Base-by-base conservation (phyloP, 1,140 invertebrate species). In the Drosophila subobscura region DNA sequence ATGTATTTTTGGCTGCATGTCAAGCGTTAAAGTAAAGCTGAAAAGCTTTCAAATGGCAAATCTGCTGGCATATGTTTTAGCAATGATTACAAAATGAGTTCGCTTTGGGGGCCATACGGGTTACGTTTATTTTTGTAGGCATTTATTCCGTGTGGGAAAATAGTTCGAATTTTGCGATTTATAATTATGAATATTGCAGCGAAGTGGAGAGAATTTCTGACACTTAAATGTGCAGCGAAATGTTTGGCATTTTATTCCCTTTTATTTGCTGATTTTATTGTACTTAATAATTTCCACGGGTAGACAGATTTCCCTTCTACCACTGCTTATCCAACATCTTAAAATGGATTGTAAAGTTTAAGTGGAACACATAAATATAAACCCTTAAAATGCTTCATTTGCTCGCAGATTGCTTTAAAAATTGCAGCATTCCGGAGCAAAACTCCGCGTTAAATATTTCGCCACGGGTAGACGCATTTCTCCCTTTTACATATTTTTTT, bases 381-480 rank as follows among this genome's bases (percentile, higher is more conserved):
- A 12, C 33, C 12, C 42, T 37, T 16, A n/a, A 44, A 56, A 68
- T 78, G 77, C 55, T 65, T 51, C 56, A 66, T 72, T 79, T 65
- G 47, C 22, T 54, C 10, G 45, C 23, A 20, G 29, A 72, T 50
- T 46, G 37, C 46, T 27, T 29, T 47, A 22, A 22, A 49, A 73
- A 45, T 47, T 20, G 20, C 37, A 8, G 37, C 40, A 46, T 52
- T 45, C 61, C 71, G 77, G 46, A 20, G 77, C 46, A 56, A 64
- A 33, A 42, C 64, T 77, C 50, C 58, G 70, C 73, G 72, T 78
- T 52, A 81, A 81, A 61, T 49, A 66, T 50, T 50, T 47, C 29
- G 20, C 41, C 41, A 60, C 61, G 56, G 54, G 40, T 65, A 55
- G 63, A 46, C 49, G 65, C 51, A 23, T 58, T 58, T 41, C 14